Evolutionary conservation across 1,140 invertebrate genomes (phyloP).

Genomic region (Aporrectodea caliginosa): DNA sequence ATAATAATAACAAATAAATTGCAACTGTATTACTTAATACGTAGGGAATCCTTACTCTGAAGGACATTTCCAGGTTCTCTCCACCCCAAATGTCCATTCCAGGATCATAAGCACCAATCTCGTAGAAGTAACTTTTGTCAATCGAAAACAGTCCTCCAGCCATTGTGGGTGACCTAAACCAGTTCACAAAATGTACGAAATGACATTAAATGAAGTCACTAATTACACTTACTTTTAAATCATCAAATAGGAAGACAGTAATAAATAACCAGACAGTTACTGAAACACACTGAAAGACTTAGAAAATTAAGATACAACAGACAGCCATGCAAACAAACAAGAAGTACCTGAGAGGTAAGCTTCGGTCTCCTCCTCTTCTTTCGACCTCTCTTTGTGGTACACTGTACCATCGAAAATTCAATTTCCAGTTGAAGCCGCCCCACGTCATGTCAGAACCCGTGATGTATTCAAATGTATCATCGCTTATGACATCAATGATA

Average conservation of each 20-base stretch:
- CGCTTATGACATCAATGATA: constrained; percentile 97
- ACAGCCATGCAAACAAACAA: too few species aligned
- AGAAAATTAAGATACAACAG: too few species aligned
- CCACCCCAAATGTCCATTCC: constrained; percentile 98
- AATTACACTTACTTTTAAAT: too few species aligned
- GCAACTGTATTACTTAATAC: neutral
- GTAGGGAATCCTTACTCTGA: constrained; percentile 50
- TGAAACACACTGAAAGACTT: too few species aligned
- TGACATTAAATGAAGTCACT: too few species aligned
- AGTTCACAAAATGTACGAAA: too few species aligned
- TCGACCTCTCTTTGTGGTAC: constrained; percentile 93
- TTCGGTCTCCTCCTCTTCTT: constrained; percentile 80
- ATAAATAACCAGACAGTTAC: too few species aligned
- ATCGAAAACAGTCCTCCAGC: constrained; percentile 98
- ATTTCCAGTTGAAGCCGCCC: constrained; percentile 95
- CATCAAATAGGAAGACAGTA: too few species aligned
- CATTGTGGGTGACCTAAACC: constrained; percentile 95
- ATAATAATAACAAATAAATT: neutral
- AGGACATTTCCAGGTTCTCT: constrained; percentile 93
- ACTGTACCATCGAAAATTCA: constrained; percentile 88
- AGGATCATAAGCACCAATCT: constrained; percentile 88
- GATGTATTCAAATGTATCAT: constrained; percentile 61
- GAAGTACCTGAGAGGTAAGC: constrained; percentile 74
- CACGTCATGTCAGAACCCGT: constrained; percentile 67
- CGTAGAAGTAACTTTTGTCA: constrained; percentile 69